A percentile compares a stretch with the other conserved stretches of the same genome.
phyloP scores from a whole-genome alignment of 2,113 vertebrate genomes.

The Pheucticus melanocephalus region DNA sequence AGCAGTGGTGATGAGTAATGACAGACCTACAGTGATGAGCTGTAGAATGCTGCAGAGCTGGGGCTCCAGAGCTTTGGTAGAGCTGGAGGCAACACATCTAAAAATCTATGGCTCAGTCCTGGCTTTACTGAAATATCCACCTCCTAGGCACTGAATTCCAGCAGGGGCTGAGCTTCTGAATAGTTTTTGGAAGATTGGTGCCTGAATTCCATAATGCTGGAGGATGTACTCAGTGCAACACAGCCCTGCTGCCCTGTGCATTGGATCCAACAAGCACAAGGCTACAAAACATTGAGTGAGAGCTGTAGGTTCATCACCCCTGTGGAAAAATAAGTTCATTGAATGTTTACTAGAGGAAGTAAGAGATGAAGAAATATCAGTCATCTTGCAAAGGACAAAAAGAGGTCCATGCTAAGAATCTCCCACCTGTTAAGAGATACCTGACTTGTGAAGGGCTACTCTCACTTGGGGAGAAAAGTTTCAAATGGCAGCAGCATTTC shows the following conservation, averaged over 20 bases:
- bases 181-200: neutral
- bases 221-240: neutral
- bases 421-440: neutral
- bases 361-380: neutral
- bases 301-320: neutral
- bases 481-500: neutral
- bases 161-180: neutral
- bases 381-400: neutral
- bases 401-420: neutral
- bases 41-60: neutral
- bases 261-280: neutral
- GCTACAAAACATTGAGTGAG: neutral
- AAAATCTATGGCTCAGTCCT: neutral
- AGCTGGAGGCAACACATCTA: neutral
- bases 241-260: neutral
- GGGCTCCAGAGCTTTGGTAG: neutral
- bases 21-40: fast-evolving
- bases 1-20: neutral
- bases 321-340: neutral
- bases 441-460: neutral
- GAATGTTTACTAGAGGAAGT: neutral
- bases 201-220: neutral
- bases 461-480: neutral
- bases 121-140: neutral
- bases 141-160: neutral